Base-by-base conservation (phyloP, 2,113 vertebrate genomes). In the Anarrhichthys ocellatus region DNA sequence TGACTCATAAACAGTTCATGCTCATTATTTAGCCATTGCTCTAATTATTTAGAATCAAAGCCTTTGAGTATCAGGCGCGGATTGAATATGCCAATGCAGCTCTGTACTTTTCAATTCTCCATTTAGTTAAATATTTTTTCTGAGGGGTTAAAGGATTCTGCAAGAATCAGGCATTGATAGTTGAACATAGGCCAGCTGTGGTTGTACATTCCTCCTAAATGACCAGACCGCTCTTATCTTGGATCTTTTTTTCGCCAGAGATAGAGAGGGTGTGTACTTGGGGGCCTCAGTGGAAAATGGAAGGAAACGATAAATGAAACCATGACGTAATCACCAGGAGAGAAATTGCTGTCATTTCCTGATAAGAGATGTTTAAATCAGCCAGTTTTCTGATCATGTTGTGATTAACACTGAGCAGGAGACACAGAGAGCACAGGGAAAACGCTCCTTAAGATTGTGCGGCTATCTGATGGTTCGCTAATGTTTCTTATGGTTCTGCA, bases 261-360 rank as follows among this genome's bases (percentile, higher is more conserved):
- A 79, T 63, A 29, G 59, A 79, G 65, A 69, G 82, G 82, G 87
- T 81, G 83, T 85, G 81, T 76, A 78, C 79, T 84, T 18, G 36
- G 50, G 62, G 62, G 80, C 67, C 74, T 81, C 52, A 10, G 54
- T 78, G 71, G 82, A 77, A 84, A 89, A 89, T 87, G 86, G 85
- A 94, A 92, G 94, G 94, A 95, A 95, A 87, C 84, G 36, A 93
- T 92, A 92, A 93, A 90, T 92, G 81, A 76, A 87, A 81, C 77
- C 75, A 64, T 93, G 93, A 93, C 86, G 86, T 93, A 92, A 92
- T 86, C 76, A 86, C 52, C 59, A 74, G 67, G 71, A 85, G 86
- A 85, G 75, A 88, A 83, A 89, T 83, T 80, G 82, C 89, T 64
- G 77, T 83, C 78, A 80, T 92, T 90, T 91, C 81, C 91, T 86